Conservation (phyloP, 2,888 invertebrate genomes). For the Troglohyphantes excavatus region DNA sequence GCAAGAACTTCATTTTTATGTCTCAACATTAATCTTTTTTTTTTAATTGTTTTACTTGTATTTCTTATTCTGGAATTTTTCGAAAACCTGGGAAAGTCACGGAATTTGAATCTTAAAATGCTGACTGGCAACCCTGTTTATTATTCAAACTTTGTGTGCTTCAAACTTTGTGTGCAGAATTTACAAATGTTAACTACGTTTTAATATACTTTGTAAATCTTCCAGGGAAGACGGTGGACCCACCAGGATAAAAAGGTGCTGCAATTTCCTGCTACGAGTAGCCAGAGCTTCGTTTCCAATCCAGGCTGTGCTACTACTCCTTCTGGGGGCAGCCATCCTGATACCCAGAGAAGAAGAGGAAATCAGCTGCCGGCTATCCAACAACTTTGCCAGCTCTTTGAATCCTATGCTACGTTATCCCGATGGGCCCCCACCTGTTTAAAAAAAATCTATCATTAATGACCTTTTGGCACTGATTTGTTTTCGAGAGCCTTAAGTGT, state of each 20-base stretch:
- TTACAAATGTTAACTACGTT: too few relatives aligned
- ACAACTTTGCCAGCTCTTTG: conserved; percentile 90
- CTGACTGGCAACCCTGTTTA: too few relatives aligned
- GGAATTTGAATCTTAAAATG: too few relatives aligned
- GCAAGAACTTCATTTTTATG: too few relatives aligned
- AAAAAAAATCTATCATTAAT: conserved; percentile 81
- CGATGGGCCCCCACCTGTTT: conserved; percentile 96
- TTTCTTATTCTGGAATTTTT: too few relatives aligned
- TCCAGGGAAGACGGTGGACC: conserved; percentile 50
- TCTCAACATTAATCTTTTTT: too few relatives aligned
- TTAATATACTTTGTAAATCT: conserved; percentile 6
- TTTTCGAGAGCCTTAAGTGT: conserved; percentile 25
- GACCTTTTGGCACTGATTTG: not conserved
- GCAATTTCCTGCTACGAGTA: conserved; percentile 93
- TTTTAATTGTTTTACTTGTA: too few relatives aligned
- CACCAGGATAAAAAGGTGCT: conserved; percentile 84
- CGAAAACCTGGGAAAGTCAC: too few relatives aligned
- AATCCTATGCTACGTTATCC: conserved; percentile 95
- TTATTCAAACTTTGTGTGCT: too few relatives aligned
- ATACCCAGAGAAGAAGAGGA: conserved; percentile 94
- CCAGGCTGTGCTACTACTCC: conserved; percentile 94
- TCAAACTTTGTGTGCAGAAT: too few relatives aligned
- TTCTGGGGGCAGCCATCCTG: conserved; percentile 95
- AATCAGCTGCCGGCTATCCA: conserved; percentile 92
- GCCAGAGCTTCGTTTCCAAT: conserved; percentile 95